Base-by-base conservation (phyloP, 2,888 invertebrate species). In the Linnaemya tessellans region DNA sequence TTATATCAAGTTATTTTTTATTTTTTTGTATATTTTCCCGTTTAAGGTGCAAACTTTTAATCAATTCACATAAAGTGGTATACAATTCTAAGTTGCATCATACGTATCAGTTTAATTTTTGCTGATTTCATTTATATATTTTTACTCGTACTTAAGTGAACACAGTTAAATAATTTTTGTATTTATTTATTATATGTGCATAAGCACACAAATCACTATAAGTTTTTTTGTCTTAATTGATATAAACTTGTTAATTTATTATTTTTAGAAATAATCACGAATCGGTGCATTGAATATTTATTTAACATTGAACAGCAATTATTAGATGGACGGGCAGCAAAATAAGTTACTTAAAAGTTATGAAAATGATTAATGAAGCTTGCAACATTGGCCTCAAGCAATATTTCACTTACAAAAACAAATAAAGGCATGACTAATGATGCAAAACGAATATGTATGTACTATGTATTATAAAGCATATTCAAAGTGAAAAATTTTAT, bases 231-330 rank as follows among this genome's bases (percentile, higher is more conserved):
- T 60, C 11, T 81, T 70, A 70, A 81, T 75, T 75, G 56, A 54
- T 75, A 68, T 62, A 70, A 70, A 81, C 75, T 56, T n/a, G 75
- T 75, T 75, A 81, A 81, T 75, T 64, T 70, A 35, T 70, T 75
- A 62, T 73, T 41, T 51, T 70, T 41, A 46, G 18, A 65, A 80
- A 58, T 46, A 38, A 73, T 73, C 35, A 80, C 22, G 56, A 80
- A 80, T 71, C 71, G 46, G n/a, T 56, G 25, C 25, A 80, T 83
- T 74, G 49, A 77, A 82, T 78, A 74, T 84, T 73, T 68, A 73
- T 73, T 77, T 84, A 84, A 68, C 84, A 84, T 84, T 81, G 80
- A 84, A 77, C 49, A 68, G 25, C 54, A 75, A 80, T 75, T 79
- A 70, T 73, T 71, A 58, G 46, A 30, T 46, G 49, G 25, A 43